Conservation (phyloP, 2,113 vertebrate species). For the Reinhardtius hippoglossoides region DNA sequence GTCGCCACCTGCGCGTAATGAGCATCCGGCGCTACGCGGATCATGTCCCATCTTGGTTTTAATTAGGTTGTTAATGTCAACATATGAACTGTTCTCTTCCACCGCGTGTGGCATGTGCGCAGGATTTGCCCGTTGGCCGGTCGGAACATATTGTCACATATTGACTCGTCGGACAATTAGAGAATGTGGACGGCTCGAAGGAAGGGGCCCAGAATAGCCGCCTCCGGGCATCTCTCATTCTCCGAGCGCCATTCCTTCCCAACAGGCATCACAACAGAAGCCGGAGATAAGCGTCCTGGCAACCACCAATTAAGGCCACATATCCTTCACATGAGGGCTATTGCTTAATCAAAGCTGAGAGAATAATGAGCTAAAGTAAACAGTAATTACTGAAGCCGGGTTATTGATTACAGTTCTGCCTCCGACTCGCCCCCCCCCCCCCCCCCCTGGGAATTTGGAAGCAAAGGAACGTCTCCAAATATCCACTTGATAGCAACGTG, state of each 20-base stretch:
- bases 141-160: too few relatives aligned
- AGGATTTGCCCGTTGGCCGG: constrained; percentile 5
- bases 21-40: constrained; percentile 39
- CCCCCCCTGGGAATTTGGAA: neutral
- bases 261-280: constrained; percentile 46
- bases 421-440: constrained; percentile 18
- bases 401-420: constrained; percentile 56
- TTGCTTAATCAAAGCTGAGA: constrained; percentile 60
- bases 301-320: constrained; percentile 68
- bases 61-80: constrained; percentile 82
- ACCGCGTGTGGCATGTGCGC: constrained; percentile 17
- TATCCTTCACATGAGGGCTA: constrained; percentile 49
- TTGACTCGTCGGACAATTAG: constrained; percentile 58
- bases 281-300: constrained; percentile 38
- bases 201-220: constrained; percentile 49
- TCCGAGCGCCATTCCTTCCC: constrained; percentile 37
- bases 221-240: constrained; percentile 36
- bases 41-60: constrained; percentile 67
- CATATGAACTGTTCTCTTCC: constrained; percentile 17
- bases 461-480: constrained; percentile 26
- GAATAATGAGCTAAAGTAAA: constrained; percentile 68
- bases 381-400: constrained; percentile 64
- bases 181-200: constrained; percentile 51
- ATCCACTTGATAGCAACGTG: constrained; percentile 18
- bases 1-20: constrained; percentile 41